Conservation (phyloP, 1,140 invertebrate species). For the Drosophila sturtevanti region DNA sequence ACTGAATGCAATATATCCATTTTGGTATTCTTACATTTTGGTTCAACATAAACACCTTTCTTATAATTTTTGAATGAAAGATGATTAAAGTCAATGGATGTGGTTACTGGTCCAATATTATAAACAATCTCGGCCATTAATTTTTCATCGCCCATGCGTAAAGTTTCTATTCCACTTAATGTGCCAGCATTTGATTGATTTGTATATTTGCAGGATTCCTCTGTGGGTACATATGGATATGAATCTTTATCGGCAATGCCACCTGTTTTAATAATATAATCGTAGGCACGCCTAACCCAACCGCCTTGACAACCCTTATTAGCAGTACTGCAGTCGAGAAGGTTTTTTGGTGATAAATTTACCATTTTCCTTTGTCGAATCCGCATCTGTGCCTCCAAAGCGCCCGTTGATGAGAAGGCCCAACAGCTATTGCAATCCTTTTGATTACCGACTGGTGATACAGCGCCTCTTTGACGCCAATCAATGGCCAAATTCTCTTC, state of each 20-base stretch:
- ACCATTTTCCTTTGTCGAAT: conserved; percentile 86
- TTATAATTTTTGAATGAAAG: conserved; percentile 15
- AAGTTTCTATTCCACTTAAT: conserved; percentile 84
- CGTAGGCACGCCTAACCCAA: conserved; percentile 88
- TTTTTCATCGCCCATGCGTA: conserved; percentile 86
- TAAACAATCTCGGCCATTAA: conserved; percentile 88
- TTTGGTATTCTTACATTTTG: conserved; percentile 85
- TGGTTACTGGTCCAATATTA: conserved; percentile 83
- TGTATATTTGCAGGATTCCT: conserved; percentile 79
- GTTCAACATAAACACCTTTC: conserved; percentile 61
- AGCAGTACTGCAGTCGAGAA: conserved; percentile 94
- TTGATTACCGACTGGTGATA: conserved; percentile 86
- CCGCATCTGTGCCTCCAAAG: conserved; percentile 89
- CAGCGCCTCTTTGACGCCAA: conserved; percentile 14
- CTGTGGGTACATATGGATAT: conserved; percentile 89
- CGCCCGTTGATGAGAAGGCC: conserved; percentile 94
- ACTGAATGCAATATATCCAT: conserved; percentile 83
- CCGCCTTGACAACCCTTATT: conserved; percentile 94
- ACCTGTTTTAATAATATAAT: conserved; percentile 90
- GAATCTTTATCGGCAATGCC: conserved; percentile 88
- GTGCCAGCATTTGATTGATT: neutral
- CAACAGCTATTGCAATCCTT: conserved; percentile 93
- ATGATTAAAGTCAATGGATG: conserved; percentile 25
- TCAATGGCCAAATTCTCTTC: neutral
- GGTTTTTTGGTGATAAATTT: conserved; percentile 94